A percentile compares a stretch with the other conserved stretches of the same genome.
Conservation (phyloP, 2,888 invertebrate species). For the Thymelicus sylvestris region DNA sequence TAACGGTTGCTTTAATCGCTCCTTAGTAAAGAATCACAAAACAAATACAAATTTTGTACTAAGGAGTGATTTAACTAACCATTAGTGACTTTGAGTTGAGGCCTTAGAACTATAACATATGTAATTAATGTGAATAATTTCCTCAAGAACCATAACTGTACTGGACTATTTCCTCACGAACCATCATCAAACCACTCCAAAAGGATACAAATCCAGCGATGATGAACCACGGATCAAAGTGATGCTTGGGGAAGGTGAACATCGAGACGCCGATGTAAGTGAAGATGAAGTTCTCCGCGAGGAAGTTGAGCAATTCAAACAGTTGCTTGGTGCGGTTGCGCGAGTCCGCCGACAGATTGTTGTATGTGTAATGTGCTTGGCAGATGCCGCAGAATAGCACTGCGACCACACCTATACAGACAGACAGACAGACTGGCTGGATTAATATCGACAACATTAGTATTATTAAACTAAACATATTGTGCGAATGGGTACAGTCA, state of each 20-base stretch:
- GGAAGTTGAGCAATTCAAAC: slow-evolving; percentile 96
- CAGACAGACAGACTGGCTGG: too few relatives aligned
- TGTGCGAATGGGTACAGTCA: too few relatives aligned
- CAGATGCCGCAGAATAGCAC: slow-evolving; percentile 99
- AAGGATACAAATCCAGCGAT: slow-evolving; percentile 97
- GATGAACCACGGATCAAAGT: slow-evolving; percentile 96
- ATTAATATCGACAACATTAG: neutral
- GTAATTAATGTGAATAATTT: too few relatives aligned
- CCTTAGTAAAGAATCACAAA: too few relatives aligned
- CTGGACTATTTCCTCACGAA: neutral
- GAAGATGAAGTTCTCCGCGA: slow-evolving; percentile 99
- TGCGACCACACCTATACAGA: slow-evolving; percentile 92
- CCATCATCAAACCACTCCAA: slow-evolving; percentile 46
- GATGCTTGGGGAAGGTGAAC: slow-evolving; percentile 98
- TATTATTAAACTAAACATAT: too few relatives aligned
- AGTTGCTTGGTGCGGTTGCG: slow-evolving; percentile 95
- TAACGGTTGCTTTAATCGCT: too few relatives aligned
- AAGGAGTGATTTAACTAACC: too few relatives aligned
- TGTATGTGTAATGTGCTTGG: slow-evolving; percentile 99
- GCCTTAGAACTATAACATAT: too few relatives aligned
- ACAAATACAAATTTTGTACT: too few relatives aligned
- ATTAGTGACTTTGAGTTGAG: too few relatives aligned
- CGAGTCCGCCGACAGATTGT: slow-evolving; percentile 95
- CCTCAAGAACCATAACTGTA: too few relatives aligned
- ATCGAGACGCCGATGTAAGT: slow-evolving; percentile 99